These are phyloP conservation scores for Orientallactaga bullata DNA, from an alignment of 2,113 vertebrate species.

Conservation along the genomic window DNA sequence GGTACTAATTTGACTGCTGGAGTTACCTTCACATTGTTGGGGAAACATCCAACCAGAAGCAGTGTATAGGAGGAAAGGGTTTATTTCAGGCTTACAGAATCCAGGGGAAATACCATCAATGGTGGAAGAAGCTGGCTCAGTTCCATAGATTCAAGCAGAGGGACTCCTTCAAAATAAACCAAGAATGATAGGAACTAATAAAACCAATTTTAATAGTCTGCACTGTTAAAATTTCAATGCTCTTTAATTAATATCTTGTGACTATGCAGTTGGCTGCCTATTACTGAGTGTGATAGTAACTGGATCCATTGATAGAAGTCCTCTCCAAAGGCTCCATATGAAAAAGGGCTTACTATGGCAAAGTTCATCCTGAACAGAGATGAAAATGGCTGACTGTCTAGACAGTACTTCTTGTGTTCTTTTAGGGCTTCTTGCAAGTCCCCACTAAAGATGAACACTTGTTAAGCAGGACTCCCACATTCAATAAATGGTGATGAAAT, in stretches of 20 bases:
- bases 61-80: too few relatives aligned
- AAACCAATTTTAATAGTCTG: neutral
- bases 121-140: too few relatives aligned
- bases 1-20: too few relatives aligned
- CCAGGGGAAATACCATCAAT: too few relatives aligned
- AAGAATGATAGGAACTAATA: neutral
- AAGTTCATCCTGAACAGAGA: neutral
- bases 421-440: neutral
- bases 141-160: too few relatives aligned
- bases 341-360: neutral
- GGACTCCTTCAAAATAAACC: neutral
- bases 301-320: neutral
- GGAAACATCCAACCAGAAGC: too few relatives aligned
- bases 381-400: neutral
- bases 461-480: neutral
- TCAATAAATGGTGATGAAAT: neutral
- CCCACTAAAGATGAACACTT: neutral
- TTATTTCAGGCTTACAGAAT: too few relatives aligned
- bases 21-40: too few relatives aligned
- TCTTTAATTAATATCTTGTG: neutral
- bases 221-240: neutral
- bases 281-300: neutral
- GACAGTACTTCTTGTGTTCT: neutral
- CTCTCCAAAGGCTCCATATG: neutral
- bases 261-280: neutral